phyloP scores from a whole-genome alignment of 2,888 invertebrate genomes.

The Euphydryas editha region DNA sequence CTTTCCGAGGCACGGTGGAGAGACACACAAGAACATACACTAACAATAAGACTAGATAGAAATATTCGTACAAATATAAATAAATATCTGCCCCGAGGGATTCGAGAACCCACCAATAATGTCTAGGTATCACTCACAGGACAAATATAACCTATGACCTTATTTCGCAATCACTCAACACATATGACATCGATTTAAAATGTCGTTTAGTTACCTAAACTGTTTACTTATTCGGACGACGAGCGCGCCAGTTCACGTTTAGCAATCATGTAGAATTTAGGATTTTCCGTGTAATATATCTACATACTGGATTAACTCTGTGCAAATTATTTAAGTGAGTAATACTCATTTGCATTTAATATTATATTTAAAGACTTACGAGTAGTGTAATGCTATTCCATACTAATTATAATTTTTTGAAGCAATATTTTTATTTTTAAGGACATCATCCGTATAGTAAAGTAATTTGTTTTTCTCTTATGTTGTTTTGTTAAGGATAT shows the following conservation, averaged over 20 bases:
- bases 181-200: constrained; percentile 53
- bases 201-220: constrained; percentile 46
- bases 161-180: constrained; percentile 50
- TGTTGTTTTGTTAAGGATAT: too few relatives aligned
- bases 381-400: constrained; percentile 14
- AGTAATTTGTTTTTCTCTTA: too few relatives aligned
- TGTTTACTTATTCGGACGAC: constrained; percentile 58
- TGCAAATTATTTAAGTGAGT: constrained; percentile 35
- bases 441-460: too few relatives aligned
- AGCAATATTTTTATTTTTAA: too few relatives aligned
- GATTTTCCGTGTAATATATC: constrained; percentile 38
- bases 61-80: too few relatives aligned
- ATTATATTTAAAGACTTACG: constrained; percentile 5
- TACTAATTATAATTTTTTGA: too few relatives aligned
- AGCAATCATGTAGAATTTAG: constrained; percentile 40
- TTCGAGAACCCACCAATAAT: too few relatives aligned
- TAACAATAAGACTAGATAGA: too few relatives aligned
- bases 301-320: constrained; percentile 37
- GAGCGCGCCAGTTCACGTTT: constrained; percentile 44
- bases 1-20: too few relatives aligned
- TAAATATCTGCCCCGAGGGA: too few relatives aligned
- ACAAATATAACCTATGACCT: constrained; percentile 23
- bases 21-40: too few relatives aligned
- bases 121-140: too few relatives aligned
- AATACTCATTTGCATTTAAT: constrained; percentile 22